Evolutionary conservation across 1,140 invertebrate species (phyloP).

Genomic region (Trichonephila clavipes): DNA sequence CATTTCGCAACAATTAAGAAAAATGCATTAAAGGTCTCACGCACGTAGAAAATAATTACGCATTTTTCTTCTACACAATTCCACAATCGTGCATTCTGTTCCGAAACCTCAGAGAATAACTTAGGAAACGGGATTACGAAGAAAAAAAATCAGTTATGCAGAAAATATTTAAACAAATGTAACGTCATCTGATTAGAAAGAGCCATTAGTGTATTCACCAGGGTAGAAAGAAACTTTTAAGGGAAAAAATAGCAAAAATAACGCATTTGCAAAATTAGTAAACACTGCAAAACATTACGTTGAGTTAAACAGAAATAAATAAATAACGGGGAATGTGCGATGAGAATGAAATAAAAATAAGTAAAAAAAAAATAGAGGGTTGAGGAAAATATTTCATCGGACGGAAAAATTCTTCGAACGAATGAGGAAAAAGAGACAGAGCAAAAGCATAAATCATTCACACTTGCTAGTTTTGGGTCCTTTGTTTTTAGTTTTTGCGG

Average conservation of each 20-base stretch:
- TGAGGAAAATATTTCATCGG: slow-evolving; percentile 14
- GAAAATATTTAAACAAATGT: slow-evolving; percentile 41
- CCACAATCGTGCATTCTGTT: not conserved
- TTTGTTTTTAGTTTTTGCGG: slow-evolving; percentile 6
- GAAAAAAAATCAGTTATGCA: slow-evolving; percentile 21
- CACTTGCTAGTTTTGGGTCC: not conserved
- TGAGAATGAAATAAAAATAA: not conserved
- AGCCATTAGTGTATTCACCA: not conserved
- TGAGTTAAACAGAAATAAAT: not conserved
- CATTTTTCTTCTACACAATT: not conserved
- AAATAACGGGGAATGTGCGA: slow-evolving; percentile 6
- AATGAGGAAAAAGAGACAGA: slow-evolving; percentile 19
- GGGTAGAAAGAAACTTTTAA: not conserved
- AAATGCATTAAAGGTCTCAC: slow-evolving; percentile 16
- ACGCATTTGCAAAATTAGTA: slow-evolving; percentile 20
- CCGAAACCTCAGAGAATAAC: slow-evolving; percentile 28
- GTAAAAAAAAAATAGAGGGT: not conserved
- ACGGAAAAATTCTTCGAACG: slow-evolving; percentile 20
- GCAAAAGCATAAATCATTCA: slow-evolving; percentile 49
- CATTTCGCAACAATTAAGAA: slow-evolving; percentile 1
- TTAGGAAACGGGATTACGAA: not conserved
- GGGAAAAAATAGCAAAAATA: not conserved
- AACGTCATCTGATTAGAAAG: slow-evolving; percentile 38
- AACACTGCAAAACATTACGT: slow-evolving; percentile 6
- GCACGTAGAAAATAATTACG: not conserved